Evolutionary conservation across 2,113 vertebrate genomes (phyloP).

Genomic region (Ia io): DNA sequence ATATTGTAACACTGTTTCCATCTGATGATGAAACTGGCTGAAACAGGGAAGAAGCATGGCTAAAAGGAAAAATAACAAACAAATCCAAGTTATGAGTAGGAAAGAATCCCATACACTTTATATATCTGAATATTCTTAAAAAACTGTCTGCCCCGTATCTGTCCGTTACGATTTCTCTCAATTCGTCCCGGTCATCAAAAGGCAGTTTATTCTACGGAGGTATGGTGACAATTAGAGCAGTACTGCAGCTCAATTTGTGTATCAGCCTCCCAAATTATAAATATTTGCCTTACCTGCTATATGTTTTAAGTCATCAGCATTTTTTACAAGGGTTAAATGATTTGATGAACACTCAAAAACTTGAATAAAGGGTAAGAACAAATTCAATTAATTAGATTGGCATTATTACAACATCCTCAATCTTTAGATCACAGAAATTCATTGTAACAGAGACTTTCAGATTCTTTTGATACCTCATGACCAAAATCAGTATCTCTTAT

Average conservation of each 20-base stretch:
- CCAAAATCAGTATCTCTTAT: constrained; percentile 26
- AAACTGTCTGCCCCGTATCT: constrained; percentile 96
- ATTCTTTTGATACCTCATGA: not conserved
- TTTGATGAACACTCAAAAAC: constrained; percentile 15
- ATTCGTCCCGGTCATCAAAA: constrained; percentile 96
- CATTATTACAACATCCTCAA: constrained; percentile 10
- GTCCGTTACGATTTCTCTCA: constrained; percentile 99
- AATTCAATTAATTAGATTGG: not conserved
- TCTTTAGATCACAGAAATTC: constrained; percentile 3
- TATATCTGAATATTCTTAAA: not conserved
- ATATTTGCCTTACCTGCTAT: not conserved
- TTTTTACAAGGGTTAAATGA: constrained; percentile 7
- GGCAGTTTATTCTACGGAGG: constrained; percentile 94
- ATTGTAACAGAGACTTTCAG: not conserved
- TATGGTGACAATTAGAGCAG: constrained; percentile 87
- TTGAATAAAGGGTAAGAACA: not conserved
- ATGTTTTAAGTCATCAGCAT: not conserved
- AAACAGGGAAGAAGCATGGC: not conserved
- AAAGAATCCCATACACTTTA: not conserved
- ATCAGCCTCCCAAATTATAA: constrained; percentile 90
- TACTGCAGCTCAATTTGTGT: constrained; percentile 87
- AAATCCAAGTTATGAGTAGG: not conserved
- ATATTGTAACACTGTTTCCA: not conserved
- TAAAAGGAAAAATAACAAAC: constrained; percentile 32
- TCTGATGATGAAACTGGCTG: constrained; percentile 30